A percentile compares a stretch with the other conserved stretches of the same genome.
Evolutionary conservation across 2,888 invertebrate species (phyloP).

Genomic region (Buathra laborator): DNA sequence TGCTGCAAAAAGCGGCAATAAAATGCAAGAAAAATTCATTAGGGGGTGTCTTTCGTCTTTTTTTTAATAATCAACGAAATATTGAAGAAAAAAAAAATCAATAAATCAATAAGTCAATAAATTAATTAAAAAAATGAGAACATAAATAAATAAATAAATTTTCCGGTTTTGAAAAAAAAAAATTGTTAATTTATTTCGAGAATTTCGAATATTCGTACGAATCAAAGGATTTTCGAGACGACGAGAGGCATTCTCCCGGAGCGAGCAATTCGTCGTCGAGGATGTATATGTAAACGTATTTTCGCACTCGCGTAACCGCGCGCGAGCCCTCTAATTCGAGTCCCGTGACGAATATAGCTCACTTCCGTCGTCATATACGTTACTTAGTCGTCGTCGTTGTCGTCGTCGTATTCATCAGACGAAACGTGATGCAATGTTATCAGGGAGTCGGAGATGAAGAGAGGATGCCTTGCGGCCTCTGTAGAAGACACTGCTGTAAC

Average conservation of each 20-base stretch:
- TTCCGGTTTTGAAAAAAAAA: no score
- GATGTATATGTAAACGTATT: slow-evolving; percentile 66
- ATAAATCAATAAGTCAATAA: neutral
- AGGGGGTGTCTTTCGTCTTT: no score
- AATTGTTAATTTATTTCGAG: neutral
- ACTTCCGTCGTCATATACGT: slow-evolving; percentile 72
- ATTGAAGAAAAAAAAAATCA: neutral
- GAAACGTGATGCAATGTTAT: slow-evolving; percentile 77
- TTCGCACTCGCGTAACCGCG: slow-evolving; percentile 73
- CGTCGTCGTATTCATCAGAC: slow-evolving; percentile 45
- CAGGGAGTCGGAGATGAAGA: slow-evolving; percentile 55
- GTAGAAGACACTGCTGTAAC: slow-evolving; percentile 15
- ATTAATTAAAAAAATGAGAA: no score
- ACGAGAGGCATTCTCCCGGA: neutral
- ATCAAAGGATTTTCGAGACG: neutral
- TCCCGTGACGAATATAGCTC: slow-evolving; percentile 77
- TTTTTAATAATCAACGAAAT: no score
- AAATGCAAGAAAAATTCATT: no score
- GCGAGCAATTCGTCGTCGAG: slow-evolving; percentile 3
- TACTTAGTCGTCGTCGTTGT: neutral
- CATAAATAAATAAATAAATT: neutral
- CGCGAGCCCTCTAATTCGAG: slow-evolving; percentile 78
- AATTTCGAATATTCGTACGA: neutral
- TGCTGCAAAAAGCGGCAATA: no score
- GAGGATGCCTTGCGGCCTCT: neutral